These are phyloP conservation scores for Apamea anceps DNA, from an alignment of 2,888 invertebrate species.

Conservation along the genomic window DNA sequence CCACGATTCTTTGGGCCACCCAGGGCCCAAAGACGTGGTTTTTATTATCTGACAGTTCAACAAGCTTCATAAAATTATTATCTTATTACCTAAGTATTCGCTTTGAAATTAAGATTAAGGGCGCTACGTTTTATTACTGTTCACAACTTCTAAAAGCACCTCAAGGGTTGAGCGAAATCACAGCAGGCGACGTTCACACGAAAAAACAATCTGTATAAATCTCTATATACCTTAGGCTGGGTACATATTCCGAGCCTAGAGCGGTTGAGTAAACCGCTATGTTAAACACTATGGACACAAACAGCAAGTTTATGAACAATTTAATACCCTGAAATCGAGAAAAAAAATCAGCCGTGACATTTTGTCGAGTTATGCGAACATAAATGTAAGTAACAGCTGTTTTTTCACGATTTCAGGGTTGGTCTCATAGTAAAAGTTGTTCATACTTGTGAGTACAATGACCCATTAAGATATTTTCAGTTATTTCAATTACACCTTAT, in stretches of 20 bases:
- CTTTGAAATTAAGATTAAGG: conserved; percentile 37
- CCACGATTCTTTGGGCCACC: too few species aligned
- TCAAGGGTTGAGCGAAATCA: conserved; percentile 40
- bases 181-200: conserved; percentile 59
- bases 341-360: not conserved
- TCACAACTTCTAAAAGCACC: conserved; percentile 45
- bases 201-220: conserved; percentile 58
- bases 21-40: not conserved
- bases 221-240: conserved; percentile 15
- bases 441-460: not conserved
- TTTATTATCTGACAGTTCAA: not conserved
- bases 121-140: conserved; percentile 40
- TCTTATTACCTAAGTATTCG: not conserved
- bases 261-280: not conserved
- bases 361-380: too few species aligned
- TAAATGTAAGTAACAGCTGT: too few species aligned
- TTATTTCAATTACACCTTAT: too few species aligned
- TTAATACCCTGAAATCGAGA: not conserved
- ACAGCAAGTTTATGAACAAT: not conserved
- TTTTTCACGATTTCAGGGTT: not conserved
- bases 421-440: not conserved
- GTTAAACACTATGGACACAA: not conserved
- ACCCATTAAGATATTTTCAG: not conserved
- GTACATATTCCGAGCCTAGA: not conserved
- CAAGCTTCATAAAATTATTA: not conserved